Evolutionary conservation across 2,888 invertebrate species (phyloP), one percentile per base, ranked within the genome.

Genomic region (Diplolepis rosae): DNA sequence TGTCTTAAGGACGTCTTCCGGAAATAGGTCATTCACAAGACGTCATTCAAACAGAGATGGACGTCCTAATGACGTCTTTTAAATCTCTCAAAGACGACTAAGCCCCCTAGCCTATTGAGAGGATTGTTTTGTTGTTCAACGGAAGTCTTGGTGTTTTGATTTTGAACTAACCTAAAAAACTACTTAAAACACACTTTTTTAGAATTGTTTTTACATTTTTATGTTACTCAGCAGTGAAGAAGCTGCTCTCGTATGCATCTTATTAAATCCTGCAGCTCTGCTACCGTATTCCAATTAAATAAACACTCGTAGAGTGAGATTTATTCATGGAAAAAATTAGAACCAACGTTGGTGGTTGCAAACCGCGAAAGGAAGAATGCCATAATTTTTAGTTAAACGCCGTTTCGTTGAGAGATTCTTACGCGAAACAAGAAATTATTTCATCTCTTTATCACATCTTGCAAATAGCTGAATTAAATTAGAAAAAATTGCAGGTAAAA

Each of bases 281-380:
- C 28, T n/a, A 27, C 51, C 13, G 51, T 50, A 50, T 51, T 51
- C 27, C 28, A 51, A 51, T 51, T 51, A 51, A 51, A 51, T 51
- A 51, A 51, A 51, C 27, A 51, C 51, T 51, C 51, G 24, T 50
- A 11, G 24, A 51, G 51, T 51, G 51, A 51, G 51, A 51, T 51
- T 51, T 51, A 51, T 51, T 51, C 28, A 27, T 2, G 51, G n/a
- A 51, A 24, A n/a, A 51, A 27, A 51, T 51, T 24, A 51, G 24
- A 51, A 6, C 13, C 51, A 24, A 13, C 22, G 11, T 9, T 13
- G 4, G n/a, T 5, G 28, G 15, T 45, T 45, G 6, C 45, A 45
- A n/a, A n/a, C 2, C 45, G 9, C 15, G 45, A 45, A 18, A 45
- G 15, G 7, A 45, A 45, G 24, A 24, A 51, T 51, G 24, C 51